Conservation (phyloP, 2,888 invertebrate genomes). For the Drosophila borealis region DNA sequence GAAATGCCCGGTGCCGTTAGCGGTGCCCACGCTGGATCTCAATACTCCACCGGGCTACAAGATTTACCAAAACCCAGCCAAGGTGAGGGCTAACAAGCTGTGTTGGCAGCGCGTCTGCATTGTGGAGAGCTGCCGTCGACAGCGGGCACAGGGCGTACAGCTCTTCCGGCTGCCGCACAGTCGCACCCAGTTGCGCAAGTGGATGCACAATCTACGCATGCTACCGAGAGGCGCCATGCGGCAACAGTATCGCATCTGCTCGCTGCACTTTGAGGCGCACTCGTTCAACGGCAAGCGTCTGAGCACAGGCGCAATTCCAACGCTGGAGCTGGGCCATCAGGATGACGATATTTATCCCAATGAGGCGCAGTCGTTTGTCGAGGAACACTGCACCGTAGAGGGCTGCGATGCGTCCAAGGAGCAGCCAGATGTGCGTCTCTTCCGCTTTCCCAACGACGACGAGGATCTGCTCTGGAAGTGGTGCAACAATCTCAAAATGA, state of each 20-base stretch:
- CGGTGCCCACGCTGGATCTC: constrained; percentile 78
- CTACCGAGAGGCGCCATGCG: constrained; percentile 71
- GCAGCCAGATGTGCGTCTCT: constrained; percentile 75
- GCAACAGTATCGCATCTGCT: constrained; percentile 76
- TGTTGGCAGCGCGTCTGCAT: constrained; percentile 77
- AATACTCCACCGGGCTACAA: constrained; percentile 79
- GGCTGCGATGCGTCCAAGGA: constrained; percentile 74
- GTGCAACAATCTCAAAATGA: constrained; percentile 82
- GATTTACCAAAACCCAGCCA: constrained; percentile 81
- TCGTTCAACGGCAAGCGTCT: constrained; percentile 79
- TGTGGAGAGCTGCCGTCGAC: constrained; percentile 76
- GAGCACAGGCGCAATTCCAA: constrained; percentile 81
- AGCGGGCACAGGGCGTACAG: constrained; percentile 74
- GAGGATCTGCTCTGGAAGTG: constrained; percentile 81
- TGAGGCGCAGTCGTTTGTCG: constrained; percentile 77
- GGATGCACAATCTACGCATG: constrained; percentile 80
- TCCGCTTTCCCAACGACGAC: constrained; percentile 79
- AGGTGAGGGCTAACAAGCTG: constrained; percentile 74
- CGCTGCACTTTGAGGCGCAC: constrained; percentile 79
- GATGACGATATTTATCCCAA: constrained; percentile 78
- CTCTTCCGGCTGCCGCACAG: constrained; percentile 80
- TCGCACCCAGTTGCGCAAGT: constrained; percentile 73
- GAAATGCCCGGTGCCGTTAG: constrained; percentile 79
- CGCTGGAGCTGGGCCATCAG: constrained; percentile 75
- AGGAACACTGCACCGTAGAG: constrained; percentile 72